phyloP scores from a whole-genome alignment of 2,113 vertebrate genomes.

The Mus pahari region DNA sequence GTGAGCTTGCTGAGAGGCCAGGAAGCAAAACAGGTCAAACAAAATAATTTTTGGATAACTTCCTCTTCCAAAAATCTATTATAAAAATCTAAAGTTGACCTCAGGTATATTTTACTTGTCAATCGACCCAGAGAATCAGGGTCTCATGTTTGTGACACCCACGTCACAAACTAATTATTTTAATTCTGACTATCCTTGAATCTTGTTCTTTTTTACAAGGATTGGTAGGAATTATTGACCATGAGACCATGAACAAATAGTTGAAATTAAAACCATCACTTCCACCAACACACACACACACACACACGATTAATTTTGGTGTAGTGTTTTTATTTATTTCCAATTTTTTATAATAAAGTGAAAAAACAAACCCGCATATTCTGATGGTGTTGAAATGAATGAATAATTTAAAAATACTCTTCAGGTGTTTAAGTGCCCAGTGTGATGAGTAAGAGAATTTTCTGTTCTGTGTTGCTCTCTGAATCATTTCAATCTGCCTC shows the following conservation, averaged over 20 bases:
- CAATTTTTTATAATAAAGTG: background rate
- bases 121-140: slow-evolving; percentile 55
- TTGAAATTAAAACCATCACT: slow-evolving; percentile 27
- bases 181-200: slow-evolving; percentile 18
- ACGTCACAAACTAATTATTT: slow-evolving; percentile 47
- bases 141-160: slow-evolving; percentile 25
- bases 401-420: background rate
- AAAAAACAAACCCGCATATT: background rate
- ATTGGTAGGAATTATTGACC: slow-evolving; percentile 40
- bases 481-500: background rate
- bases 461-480: slow-evolving; percentile 3
- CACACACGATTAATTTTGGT: background rate
- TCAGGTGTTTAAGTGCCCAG: background rate
- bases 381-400: slow-evolving; percentile 1
- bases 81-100: slow-evolving; percentile 43
- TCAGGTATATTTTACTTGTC: slow-evolving; percentile 49
- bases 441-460: background rate
- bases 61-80: slow-evolving; percentile 59
- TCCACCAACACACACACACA: background rate
- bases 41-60: slow-evolving; percentile 63
- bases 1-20: background rate
- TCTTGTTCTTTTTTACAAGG: slow-evolving; percentile 45
- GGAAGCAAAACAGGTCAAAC: slow-evolving; percentile 63
- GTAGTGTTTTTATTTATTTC: background rate
- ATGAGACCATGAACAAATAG: background rate